Evolutionary conservation across 2,113 vertebrate genomes (phyloP), one percentile per base, ranked within the genome.

Genomic region (Epinephelus lanceolatus): DNA sequence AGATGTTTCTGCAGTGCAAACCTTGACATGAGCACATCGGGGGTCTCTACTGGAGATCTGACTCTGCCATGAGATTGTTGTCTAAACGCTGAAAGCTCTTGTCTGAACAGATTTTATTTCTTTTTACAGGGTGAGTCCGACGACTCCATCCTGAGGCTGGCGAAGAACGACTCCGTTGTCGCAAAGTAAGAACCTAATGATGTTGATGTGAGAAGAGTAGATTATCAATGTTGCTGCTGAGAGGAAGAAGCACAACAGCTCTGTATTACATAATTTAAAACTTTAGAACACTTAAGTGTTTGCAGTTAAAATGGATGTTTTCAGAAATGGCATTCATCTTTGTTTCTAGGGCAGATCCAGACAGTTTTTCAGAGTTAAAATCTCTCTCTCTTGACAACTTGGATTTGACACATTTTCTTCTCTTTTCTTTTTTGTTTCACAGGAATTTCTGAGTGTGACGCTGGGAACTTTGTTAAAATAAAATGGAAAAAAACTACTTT

Each of bases 61-160:
- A 1, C 25, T 2, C 3, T 21, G 15, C 4, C 4, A 0, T 13
- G 0, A 62, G 13, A 10, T 42, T 1, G 2, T n/a, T n/a, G 27
- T 49, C 5, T 27, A 7, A 9, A 6, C 1, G 8, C 42, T 56
- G 14, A 71, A 30, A 51, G 8, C 8, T 30, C 71, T 45, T 27
- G 30, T 52, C 60, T 76, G 17, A 83, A 14, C 3, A 0, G 11
- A 1, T 30, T 21, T 47, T 47, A 37, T 21, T 10, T 21, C 49
- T 75, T 62, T 6, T 6, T 23, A 2, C 84, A 97, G 97, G 98
- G 98, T 0, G 98, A 99, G 89, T 97, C 98, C 1, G 98, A 99
- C 15, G 98, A 99, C 81, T 98, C 97, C 89, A 96, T 99, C 80
- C 95, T 99, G 56, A 97, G 98, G 70, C 93, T 99, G 94, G 96